phyloP scores from a whole-genome alignment of 2,113 vertebrate species.

The Oreochromis aureus region DNA sequence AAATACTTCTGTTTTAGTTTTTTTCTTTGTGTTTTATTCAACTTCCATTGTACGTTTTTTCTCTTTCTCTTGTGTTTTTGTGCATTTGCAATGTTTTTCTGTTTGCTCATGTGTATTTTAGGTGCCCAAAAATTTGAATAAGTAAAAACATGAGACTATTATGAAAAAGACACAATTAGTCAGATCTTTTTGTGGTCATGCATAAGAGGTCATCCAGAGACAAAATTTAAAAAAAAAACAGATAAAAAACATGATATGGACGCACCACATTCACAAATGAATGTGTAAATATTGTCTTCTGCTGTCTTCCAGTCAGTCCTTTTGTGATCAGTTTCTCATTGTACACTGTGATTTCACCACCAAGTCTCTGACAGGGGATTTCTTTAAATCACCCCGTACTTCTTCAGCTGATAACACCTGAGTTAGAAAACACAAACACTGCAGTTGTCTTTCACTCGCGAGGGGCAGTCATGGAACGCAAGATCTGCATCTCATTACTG shows the following conservation, averaged over 20 bases:
- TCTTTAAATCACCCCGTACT: too few species aligned
- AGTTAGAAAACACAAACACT: too few species aligned
- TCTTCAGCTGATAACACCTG: too few species aligned
- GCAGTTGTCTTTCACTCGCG: too few species aligned
- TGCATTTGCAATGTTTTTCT: rapidly evolving
- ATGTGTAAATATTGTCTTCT: neutral
- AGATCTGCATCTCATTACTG: too few species aligned
- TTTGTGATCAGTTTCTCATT: neutral
- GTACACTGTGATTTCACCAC: neutral
- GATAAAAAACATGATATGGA: too few species aligned
- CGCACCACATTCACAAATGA: neutral
- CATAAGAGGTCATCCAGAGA: neutral
- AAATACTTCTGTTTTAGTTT: neutral
- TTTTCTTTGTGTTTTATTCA: neutral
- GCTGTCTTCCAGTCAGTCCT: neutral
- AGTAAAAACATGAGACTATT: rapidly evolving
- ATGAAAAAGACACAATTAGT: neutral
- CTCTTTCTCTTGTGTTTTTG: neutral
- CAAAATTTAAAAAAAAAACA: rapidly evolving
- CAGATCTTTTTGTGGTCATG: neutral
- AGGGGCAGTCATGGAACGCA: too few species aligned
- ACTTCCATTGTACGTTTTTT: rapidly evolving
- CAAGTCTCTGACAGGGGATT: neutral
- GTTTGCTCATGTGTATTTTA: rapidly evolving
- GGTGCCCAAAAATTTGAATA: neutral